Conservation (phyloP, 2,888 invertebrate genomes). For the Diaprepes abbreviatus region DNA sequence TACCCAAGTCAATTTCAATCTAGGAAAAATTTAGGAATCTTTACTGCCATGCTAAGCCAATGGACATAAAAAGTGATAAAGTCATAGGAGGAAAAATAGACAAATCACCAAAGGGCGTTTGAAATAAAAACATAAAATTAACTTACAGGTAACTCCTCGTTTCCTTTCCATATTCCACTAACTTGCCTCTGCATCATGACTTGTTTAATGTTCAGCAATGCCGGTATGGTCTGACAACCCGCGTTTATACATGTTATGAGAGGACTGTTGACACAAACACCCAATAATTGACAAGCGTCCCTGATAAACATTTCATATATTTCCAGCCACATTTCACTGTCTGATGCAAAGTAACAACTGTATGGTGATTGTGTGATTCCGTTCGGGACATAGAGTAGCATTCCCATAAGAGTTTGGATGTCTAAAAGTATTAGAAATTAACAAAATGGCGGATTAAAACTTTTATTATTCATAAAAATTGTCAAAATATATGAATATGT, state of each 20-base stretch:
- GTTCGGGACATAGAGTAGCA: conserved; percentile 82
- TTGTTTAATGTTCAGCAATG: conserved; percentile 93
- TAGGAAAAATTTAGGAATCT: too few species aligned
- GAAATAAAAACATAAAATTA: too few species aligned
- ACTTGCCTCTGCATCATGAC: conserved; percentile 92
- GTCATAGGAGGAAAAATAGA: too few species aligned
- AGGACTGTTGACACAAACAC: conserved; percentile 91
- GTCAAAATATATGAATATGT: too few species aligned
- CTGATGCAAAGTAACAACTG: conserved; percentile 74
- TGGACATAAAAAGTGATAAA: too few species aligned
- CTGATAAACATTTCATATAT: conserved; percentile 91
- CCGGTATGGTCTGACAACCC: conserved; percentile 94
- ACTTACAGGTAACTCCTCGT: conserved; percentile 93
- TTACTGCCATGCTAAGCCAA: too few species aligned
- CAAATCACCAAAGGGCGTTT: too few species aligned
- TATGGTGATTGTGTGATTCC: conserved; percentile 88
- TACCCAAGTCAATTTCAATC: conserved; percentile 96
- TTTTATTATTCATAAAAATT: too few species aligned
- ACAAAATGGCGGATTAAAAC: too few species aligned
- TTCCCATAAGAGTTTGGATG: conserved; percentile 89
- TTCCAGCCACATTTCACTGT: conserved; percentile 85
- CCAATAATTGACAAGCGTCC: conserved; percentile 92
- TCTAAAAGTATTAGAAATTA: conserved; percentile 69
- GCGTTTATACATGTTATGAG: conserved; percentile 93
- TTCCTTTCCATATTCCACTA: conserved; percentile 93